Evolutionary conservation across 2,113 vertebrate species (phyloP).

Genomic region (Blennius ocellaris): DNA sequence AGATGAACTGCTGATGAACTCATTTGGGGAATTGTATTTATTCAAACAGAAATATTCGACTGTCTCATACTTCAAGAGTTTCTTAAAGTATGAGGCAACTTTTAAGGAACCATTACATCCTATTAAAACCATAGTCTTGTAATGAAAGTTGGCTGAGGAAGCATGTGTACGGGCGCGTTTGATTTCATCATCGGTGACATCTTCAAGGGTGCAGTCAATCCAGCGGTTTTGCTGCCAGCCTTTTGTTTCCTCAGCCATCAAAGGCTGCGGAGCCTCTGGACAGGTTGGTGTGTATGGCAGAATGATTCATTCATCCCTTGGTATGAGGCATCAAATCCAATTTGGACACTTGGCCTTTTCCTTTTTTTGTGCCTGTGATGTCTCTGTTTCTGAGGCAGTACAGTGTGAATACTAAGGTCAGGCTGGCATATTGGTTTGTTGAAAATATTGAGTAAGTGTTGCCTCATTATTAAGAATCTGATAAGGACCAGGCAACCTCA

Average conservation of each 20-base stretch:
- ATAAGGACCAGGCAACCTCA: constrained; percentile 23
- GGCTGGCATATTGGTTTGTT: constrained; percentile 38
- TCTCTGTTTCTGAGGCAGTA: constrained; percentile 43
- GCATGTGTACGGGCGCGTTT: constrained; percentile 19
- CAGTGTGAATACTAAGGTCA: constrained; percentile 46
- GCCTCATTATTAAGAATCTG: constrained; percentile 46
- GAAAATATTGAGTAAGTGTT: constrained; percentile 36
- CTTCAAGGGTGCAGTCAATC: constrained; percentile 59
- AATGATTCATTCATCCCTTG: constrained; percentile 61
- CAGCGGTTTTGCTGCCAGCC: constrained; percentile 38
- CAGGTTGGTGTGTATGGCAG: constrained; percentile 48
- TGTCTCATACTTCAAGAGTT: constrained; percentile 8
- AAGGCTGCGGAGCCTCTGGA: constrained; percentile 53
- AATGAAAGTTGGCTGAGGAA: constrained; percentile 21
- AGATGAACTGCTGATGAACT: constrained; percentile 51
- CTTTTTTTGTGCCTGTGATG: constrained; percentile 43
- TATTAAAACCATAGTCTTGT: constrained; percentile 27
- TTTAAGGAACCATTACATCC: constrained; percentile 43
- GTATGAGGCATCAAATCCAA: constrained; percentile 57
- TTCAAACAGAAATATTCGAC: constrained; percentile 21
- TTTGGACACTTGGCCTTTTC: constrained; percentile 49
- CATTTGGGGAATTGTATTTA: constrained; percentile 34
- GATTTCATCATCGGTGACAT: constrained; percentile 66
- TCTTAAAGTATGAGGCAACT: constrained; percentile 50
- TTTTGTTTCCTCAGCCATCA: constrained; percentile 64